phyloP scores from a whole-genome alignment of 2,113 vertebrate species.

The Egretta garzetta region DNA sequence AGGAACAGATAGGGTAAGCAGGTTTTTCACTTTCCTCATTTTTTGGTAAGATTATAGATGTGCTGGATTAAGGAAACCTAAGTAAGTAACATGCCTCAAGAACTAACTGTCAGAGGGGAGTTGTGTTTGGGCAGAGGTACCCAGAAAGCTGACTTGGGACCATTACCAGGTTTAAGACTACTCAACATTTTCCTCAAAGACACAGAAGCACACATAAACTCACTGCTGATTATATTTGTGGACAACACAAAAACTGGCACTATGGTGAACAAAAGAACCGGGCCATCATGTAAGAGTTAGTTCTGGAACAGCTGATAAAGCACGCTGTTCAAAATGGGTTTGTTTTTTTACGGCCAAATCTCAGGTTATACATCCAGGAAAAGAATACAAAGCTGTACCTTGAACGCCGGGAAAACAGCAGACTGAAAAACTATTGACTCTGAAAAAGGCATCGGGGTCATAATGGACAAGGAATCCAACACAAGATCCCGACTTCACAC shows the following conservation, averaged over 20 bases:
- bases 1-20: neutral
- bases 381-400: neutral
- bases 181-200: neutral
- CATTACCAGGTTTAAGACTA: neutral
- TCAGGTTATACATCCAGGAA: neutral
- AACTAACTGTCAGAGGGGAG: neutral
- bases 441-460: neutral
- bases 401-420: neutral
- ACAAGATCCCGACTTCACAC: accelerated
- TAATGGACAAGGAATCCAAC: neutral
- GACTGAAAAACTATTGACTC: neutral
- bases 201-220: neutral
- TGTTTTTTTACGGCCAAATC: neutral
- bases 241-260: neutral
- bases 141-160: neutral
- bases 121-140: neutral
- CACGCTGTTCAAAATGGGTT: neutral
- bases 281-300: neutral
- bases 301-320: neutral
- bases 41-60: neutral
- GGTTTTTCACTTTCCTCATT: neutral
- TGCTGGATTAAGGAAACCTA: neutral
- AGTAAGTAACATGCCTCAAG: neutral
- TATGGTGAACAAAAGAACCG: neutral
- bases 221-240: neutral